Conservation (phyloP, 1,140 invertebrate species). For the Gonatopus flavifemur region DNA sequence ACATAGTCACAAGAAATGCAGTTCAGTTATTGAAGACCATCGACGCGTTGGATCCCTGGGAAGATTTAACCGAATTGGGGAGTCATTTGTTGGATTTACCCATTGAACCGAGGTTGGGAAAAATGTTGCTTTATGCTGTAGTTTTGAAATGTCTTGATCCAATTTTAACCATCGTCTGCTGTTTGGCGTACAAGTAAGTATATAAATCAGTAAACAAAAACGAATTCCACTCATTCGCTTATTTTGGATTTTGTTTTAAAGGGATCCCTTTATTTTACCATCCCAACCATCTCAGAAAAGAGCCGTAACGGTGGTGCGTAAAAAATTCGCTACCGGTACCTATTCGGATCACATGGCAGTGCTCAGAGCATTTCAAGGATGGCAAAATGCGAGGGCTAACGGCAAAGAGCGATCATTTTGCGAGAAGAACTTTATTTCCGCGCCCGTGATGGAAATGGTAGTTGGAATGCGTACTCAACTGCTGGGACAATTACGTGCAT, state of each 20-base stretch:
- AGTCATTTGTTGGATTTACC: slow-evolving; percentile 80
- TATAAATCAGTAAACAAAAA: slow-evolving; percentile 20
- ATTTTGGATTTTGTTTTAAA: slow-evolving; percentile 30
- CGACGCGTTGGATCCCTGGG: slow-evolving; percentile 79
- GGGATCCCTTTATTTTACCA: slow-evolving; percentile 81
- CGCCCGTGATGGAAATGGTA: slow-evolving; percentile 86
- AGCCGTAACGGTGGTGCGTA: slow-evolving; percentile 63
- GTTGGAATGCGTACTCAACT: slow-evolving; percentile 75
- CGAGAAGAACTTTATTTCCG: slow-evolving; percentile 76
- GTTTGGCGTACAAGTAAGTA: slow-evolving; percentile 76
- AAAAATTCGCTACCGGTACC: slow-evolving; percentile 73
- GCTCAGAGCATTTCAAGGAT: slow-evolving; percentile 82
- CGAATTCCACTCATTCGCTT: too few species aligned
- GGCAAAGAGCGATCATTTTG: slow-evolving; percentile 77
- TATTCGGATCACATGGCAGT: slow-evolving; percentile 92
- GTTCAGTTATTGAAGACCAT: slow-evolving; percentile 79
- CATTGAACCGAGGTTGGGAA: slow-evolving; percentile 86
- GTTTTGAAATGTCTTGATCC: slow-evolving; percentile 94
- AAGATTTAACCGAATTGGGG: slow-evolving; percentile 83
- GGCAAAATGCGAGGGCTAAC: slow-evolving; percentile 69
- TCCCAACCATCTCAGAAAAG: slow-evolving; percentile 67
- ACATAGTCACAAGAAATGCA: slow-evolving; percentile 73
- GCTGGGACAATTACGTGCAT: slow-evolving; percentile 81
- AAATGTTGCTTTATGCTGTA: slow-evolving; percentile 88
- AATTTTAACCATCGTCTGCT: slow-evolving; percentile 88